These are phyloP conservation scores for Yoshiicerus persimilis DNA, from an alignment of 1,140 invertebrate species.

Conservation along the genomic window DNA sequence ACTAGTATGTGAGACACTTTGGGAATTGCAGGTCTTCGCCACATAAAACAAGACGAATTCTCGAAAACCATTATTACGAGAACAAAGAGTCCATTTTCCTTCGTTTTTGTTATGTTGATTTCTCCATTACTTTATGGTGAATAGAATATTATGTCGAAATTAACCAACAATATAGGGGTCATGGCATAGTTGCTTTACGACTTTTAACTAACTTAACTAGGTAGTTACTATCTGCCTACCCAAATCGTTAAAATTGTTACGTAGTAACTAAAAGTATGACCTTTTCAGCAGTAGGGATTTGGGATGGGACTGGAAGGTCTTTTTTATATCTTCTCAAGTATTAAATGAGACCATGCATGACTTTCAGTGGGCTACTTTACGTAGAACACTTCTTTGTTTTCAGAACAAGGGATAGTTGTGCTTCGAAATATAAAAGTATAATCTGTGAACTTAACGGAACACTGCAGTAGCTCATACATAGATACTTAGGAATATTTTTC, in stretches of 20 bases:
- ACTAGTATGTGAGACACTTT: neutral
- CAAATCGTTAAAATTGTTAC: neutral
- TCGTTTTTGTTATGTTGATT: neutral
- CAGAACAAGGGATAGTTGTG: neutral
- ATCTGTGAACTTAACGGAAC: neutral
- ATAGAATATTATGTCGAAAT: neutral
- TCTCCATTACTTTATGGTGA: neutral
- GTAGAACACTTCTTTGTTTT: neutral
- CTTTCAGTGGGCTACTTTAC: neutral
- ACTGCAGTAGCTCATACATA: neutral
- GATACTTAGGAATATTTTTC: neutral
- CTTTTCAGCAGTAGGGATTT: neutral
- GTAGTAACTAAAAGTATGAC: no score
- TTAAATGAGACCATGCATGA: neutral
- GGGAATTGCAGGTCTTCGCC: neutral
- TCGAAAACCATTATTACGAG: neutral
- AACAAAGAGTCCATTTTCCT: neutral
- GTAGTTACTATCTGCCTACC: neutral
- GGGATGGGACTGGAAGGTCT: neutral
- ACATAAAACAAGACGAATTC: neutral
- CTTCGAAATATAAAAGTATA: neutral
- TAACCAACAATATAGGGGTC: neutral
- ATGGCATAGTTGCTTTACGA: neutral
- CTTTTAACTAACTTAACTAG: neutral
- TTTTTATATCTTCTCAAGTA: neutral